These are phyloP conservation scores for Yasuhikotakia modesta DNA, from an alignment of 2,797 vertebrate species.

Conservation along the genomic window DNA sequence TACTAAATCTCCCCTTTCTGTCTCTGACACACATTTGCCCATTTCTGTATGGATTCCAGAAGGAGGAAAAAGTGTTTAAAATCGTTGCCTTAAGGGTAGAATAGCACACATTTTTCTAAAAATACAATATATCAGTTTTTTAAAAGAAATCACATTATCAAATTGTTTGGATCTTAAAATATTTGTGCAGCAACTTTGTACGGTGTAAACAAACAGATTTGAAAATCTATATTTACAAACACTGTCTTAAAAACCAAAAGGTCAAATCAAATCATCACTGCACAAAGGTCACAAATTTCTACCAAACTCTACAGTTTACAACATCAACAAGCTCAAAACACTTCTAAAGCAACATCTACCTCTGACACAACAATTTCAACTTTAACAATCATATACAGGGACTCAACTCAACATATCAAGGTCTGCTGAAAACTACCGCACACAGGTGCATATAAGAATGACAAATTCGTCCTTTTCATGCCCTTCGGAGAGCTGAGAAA, in stretches of 20 bases:
- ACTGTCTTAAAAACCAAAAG: neutral
- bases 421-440: neutral
- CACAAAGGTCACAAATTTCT: neutral
- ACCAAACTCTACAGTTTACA: neutral
- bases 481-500: conserved; percentile 16
- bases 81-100: too few relatives aligned
- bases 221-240: neutral
- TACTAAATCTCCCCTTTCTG: neutral
- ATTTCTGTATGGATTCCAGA: too few relatives aligned
- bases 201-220: neutral
- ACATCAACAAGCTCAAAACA: neutral
- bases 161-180: neutral
- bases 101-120: too few relatives aligned
- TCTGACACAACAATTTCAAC: neutral
- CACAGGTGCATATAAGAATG: conserved; percentile 15
- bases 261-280: neutral
- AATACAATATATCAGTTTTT: too few relatives aligned
- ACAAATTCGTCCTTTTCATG: conserved; percentile 32
- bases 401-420: neutral
- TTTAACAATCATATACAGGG: neutral
- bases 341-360: neutral
- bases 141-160: too few relatives aligned
- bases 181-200: neutral
- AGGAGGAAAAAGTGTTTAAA: too few relatives aligned
- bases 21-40: neutral